Evolutionary conservation across 2,113 vertebrate genomes (phyloP).

Genomic region (Lycocorax pyrrhopterus): DNA sequence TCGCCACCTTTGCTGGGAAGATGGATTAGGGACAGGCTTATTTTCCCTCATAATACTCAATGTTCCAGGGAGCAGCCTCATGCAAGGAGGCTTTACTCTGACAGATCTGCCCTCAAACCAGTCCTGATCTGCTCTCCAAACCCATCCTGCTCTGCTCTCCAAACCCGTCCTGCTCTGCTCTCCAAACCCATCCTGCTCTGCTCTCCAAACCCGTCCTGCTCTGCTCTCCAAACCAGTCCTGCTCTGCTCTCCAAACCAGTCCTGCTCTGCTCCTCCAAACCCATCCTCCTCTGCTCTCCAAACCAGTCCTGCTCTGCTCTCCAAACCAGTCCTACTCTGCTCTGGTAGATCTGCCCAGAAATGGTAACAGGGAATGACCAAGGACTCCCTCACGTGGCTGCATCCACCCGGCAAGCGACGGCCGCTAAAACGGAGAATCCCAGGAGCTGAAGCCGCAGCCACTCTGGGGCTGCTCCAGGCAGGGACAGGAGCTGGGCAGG

Average conservation of each 20-base stretch:
- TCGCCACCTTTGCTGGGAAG: not conserved
- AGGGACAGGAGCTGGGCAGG: not conserved
- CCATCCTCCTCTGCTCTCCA: not conserved
- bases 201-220: no score
- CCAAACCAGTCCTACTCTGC: not conserved
- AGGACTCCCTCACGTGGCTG: not conserved
- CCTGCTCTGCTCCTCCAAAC: no score
- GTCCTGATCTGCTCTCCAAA: not conserved
- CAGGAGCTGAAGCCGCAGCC: accelerated
- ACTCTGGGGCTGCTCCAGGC: not conserved
- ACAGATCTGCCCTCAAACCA: not conserved
- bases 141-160: no score
- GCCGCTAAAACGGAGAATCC: not conserved
- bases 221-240: no score
- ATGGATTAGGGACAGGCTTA: not conserved
- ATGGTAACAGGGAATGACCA: accelerated
- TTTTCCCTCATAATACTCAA: not conserved
- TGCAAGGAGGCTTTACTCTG: not conserved
- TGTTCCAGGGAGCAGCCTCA: not conserved
- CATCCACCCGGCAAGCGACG: accelerated
- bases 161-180: no score
- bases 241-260: no score
- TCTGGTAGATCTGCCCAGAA: not conserved
- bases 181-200: no score
- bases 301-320: no score